Conservation (phyloP, 2,113 vertebrate species). For the Rousettus leschenaultii region DNA sequence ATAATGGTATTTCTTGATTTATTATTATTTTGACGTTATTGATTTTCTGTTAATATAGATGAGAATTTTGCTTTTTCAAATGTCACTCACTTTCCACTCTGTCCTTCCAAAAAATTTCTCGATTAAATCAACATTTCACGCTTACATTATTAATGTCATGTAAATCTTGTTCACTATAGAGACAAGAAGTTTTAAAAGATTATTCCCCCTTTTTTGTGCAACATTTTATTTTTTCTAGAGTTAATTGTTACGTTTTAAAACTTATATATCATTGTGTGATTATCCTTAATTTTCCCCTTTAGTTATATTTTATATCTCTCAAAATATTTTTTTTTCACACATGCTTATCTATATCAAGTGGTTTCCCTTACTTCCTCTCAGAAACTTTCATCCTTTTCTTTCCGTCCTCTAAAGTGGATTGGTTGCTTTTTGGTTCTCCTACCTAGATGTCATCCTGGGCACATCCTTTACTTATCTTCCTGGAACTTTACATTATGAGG, state of each 20-base stretch:
- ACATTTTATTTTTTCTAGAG: neutral
- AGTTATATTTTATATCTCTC: neutral
- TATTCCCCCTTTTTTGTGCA: neutral
- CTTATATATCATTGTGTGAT: neutral
- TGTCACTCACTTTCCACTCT: neutral
- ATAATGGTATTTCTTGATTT: constrained; percentile 30
- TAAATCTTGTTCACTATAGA: neutral
- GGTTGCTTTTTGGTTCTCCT: neutral
- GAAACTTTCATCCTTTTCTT: neutral
- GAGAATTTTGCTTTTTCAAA: neutral
- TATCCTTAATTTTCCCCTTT: neutral
- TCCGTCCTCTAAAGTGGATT: neutral
- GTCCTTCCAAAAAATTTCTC: neutral
- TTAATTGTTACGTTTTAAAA: neutral
- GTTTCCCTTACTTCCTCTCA: neutral
- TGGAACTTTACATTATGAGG: neutral
- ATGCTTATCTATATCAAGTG: neutral
- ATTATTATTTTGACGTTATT: constrained; percentile 29
- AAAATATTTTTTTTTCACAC: neutral
- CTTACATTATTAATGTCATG: constrained; percentile 24
- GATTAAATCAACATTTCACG: neutral
- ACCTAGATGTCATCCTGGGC: neutral
- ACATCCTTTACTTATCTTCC: neutral
- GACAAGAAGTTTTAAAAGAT: neutral
- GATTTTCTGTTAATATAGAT: neutral